Conservation (phyloP, 2,113 vertebrate species). For the Ameiurus melas region DNA sequence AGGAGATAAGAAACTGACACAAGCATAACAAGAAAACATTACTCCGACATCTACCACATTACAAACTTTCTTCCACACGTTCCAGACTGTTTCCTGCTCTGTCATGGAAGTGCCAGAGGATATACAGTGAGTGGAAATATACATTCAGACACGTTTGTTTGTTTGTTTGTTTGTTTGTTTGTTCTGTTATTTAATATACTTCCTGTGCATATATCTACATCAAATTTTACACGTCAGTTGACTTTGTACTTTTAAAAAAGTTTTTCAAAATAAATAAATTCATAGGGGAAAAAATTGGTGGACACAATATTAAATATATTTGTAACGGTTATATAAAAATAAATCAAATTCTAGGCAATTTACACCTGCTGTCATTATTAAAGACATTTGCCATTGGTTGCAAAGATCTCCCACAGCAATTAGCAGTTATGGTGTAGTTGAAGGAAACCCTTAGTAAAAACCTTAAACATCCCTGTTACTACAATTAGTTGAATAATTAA, state of each 20-base stretch:
- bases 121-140: not conserved
- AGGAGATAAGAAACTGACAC: not conserved
- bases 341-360: not conserved
- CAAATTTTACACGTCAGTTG: not conserved
- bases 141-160: not conserved
- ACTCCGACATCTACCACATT: not conserved
- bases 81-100: not conserved
- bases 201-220: not conserved
- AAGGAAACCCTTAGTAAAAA: not conserved
- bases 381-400: not conserved
- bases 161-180: too few relatives aligned
- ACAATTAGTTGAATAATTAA: not conserved
- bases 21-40: not conserved
- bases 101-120: too few relatives aligned
- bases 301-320: not conserved
- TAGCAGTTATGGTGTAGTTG: not conserved
- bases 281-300: not conserved
- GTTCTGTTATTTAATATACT: not conserved
- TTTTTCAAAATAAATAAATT: not conserved
- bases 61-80: not conserved
- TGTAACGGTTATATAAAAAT: not conserved
- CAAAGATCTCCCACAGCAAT: not conserved
- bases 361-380: not conserved
- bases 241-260: not conserved
- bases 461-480: not conserved